Base-by-base conservation (phyloP, 1,140 invertebrate species). In the Drosophila tropicalis region DNA sequence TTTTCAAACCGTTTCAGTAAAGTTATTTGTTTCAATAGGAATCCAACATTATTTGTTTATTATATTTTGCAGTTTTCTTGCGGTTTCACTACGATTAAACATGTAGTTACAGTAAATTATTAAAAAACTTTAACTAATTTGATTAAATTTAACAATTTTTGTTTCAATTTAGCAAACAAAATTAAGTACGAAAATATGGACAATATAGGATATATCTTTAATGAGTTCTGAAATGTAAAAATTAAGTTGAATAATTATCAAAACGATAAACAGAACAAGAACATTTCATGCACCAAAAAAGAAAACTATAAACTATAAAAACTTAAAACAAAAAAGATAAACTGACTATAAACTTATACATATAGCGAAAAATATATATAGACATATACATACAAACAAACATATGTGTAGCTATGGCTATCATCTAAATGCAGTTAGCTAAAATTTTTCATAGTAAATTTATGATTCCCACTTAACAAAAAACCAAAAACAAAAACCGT, bases 371-470 rank as follows among this genome's bases (percentile, higher is more conserved):
- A 22, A n/a, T 60, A n/a, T 40, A 61, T 61, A 29, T 68, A 15
- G 10, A 55, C 10, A 47, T 15, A 44, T 10, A 17, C 29, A 36
- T 36, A 12, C 9, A 44, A 4, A 17, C 29, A 36, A 10, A 12
- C 9, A 34, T 9, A 34, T 36, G 12, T 36, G 3, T 36, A 36
- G 34, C 34, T 36, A 19, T 61, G 39, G 60, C 72, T 63, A 69
- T 76, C 65, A 57, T 29, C 44, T 17, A 57, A 75, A 76, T 62
- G 58, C 76, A 77, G 76, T 62, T 77, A 77, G 74, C 68, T 71
- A 77, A 78, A 72, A 72, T 82, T 82, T 29, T 79, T 63, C 65
- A 64, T 22, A 72, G 69, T 70, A 70, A 70, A 79, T 70, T 67
- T 67, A 74, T 84, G 73, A 77, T 69, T 19, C 44, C 17, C 44